Base-by-base conservation (phyloP, 2,888 invertebrate species). In the Parnassius orleans region DNA sequence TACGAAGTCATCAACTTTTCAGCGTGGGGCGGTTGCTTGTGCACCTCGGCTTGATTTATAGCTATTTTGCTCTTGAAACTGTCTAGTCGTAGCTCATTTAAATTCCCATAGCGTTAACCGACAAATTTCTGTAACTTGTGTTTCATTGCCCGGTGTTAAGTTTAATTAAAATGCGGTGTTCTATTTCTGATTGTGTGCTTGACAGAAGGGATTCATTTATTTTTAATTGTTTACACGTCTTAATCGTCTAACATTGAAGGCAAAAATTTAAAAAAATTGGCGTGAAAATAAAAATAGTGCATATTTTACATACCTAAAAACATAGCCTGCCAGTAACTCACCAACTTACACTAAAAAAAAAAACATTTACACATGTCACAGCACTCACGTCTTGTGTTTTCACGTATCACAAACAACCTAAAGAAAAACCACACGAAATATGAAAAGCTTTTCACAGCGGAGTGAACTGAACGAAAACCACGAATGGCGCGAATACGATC, bases 1-100 rank as follows among this genome's bases (percentile, higher is more conserved):
- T 71, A 74, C 70, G 69, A 69, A 79, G 77, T 75, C 82, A 87
- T 89, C 83, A 88, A 89, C 84, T 76, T 84, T 81, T 90, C 87
- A 86, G 80, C 90, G 77, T 70, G 68, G 77, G 84, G 75, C 80
- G 83, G 79, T 85, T 84, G 85, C 78, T 74, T 74, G 65, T 68
- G 75, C 76, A 75, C 72, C 79, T 67, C 65, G 51, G 68, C 75
- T 77, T 86, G 87, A 88, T 89, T 89, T 87, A 88, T 86, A 73
- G 69, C 72, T 79, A 78, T 80, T 79, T 78, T 83, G 81, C 82
- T 86, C 88, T 87, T 87, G 86, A 84, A 80, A 79, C 77, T 78
- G 79, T 86, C 83, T 81, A 72, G 73, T 77, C 74, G 72, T 72
- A 67, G 69, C 68, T 68, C 71, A 71, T 69, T 72, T 73, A 69